Evolutionary conservation across 1,140 invertebrate species (phyloP).

Genomic region (Microvelia longipes): DNA sequence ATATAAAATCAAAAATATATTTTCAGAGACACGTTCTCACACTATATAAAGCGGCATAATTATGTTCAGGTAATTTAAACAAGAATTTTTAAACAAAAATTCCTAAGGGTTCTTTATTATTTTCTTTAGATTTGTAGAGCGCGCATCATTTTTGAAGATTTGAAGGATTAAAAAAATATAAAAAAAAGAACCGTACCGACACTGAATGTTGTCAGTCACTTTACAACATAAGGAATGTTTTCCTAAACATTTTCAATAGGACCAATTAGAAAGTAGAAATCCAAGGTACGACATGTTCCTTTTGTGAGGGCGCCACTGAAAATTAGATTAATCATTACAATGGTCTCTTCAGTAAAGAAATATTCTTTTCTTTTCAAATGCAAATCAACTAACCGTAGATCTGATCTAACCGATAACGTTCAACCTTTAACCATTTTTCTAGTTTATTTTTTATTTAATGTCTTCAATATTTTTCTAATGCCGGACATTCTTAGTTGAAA

Average conservation of each 20-base stretch:
- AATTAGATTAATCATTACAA: neutral
- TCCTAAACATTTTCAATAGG: neutral
- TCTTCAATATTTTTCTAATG: neutral
- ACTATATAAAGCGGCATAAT: no score
- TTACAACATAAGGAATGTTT: neutral
- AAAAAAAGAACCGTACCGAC: no score
- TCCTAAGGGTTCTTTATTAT: neutral
- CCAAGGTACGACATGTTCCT: neutral
- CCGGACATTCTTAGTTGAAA: neutral
- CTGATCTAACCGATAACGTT: neutral
- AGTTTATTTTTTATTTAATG: neutral
- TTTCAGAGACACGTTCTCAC: no score
- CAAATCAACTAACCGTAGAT: neutral
- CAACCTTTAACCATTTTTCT: neutral
- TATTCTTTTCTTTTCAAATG: neutral
- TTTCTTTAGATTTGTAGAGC: neutral
- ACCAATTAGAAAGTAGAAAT: neutral
- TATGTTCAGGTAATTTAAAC: no score
- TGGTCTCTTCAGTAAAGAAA: neutral
- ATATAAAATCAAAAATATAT: no score
- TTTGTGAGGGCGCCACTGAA: neutral
- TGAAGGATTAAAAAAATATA: neutral
- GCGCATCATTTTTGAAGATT: neutral
- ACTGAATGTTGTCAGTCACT: neutral
- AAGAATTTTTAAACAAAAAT: neutral